Evolutionary conservation across 2,888 invertebrate genomes (phyloP), one percentile per base, ranked within the genome.

Genomic region (Meliscaeva auricollis): DNA sequence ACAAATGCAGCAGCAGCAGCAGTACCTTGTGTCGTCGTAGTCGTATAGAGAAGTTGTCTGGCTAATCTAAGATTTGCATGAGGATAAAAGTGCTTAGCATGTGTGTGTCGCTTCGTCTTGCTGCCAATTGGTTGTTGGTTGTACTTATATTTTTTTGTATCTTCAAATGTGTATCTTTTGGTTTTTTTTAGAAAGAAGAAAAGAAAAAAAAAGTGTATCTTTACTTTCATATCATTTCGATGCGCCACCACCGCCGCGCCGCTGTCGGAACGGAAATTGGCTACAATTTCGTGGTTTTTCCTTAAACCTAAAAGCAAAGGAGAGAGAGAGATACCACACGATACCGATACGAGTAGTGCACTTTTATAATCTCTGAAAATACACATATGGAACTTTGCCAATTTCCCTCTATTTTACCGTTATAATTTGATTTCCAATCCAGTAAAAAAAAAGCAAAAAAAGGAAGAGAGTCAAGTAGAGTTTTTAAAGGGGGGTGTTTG

Each of bases 31-130:
- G n/a, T 54, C 26, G 26, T 26, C 26, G 26, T n/a, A n/a, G 26
- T 13, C 38, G 58, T 35, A 11, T 9, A 8, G 30, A 13, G 58
- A 35, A 38, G 74, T 70, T 83, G 69, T 83, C 79, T 83, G 74
- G 69, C 15, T 69, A 79, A 83, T 83, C 78, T 50, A 2, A 79
- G 83, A 83, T 83, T 58, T 79, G 79, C 79, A 66, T 69, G 41
- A 76, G 78, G 78, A 83, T 78, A 64, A 64, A 48, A 48, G 74
- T 38, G 69, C 62, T 35, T 3, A 56, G 15, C 64, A 66, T 69
- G 69, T 79, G 62, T 74, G 66, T 69, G 58, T 76, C 22, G 58
- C 50, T 6, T 38, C 38, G 30, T 54, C 26, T 52, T 54, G 56
- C 48, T 52, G 68, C 54, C 62, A 56, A 66, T 56, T 32, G 54